phyloP scores from a whole-genome alignment of 2,113 vertebrate genomes.

The Daubentonia madagascariensis region DNA sequence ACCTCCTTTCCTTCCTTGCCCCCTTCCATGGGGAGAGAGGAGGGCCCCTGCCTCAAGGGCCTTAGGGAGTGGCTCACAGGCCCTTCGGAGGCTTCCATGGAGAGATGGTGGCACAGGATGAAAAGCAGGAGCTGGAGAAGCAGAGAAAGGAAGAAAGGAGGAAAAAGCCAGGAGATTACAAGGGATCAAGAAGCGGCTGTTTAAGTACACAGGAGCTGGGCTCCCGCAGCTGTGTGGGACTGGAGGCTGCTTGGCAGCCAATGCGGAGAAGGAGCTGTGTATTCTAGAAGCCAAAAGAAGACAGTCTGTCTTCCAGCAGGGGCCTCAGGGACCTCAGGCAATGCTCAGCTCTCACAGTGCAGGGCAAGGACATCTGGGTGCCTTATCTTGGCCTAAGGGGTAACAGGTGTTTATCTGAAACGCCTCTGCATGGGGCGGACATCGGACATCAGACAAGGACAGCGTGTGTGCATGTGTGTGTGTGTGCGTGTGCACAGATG shows the following conservation, averaged over 20 bases:
- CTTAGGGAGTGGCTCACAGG: background rate
- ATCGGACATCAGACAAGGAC: background rate
- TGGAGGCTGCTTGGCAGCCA: background rate
- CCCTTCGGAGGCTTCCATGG: background rate
- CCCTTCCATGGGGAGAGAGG: background rate
- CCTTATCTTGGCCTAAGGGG: background rate
- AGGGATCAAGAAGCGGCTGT: conserved; percentile 56
- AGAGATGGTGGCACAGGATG: background rate
- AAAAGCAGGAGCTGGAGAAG: background rate
- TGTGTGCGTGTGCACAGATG: background rate
- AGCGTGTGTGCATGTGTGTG: background rate
- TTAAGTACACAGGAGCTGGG: background rate
- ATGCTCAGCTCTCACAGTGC: background rate
- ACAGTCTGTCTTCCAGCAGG: background rate
- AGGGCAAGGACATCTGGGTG: background rate
- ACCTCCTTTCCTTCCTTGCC: background rate
- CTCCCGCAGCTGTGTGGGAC: background rate
- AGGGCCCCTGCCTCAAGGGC: background rate
- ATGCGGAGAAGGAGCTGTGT: background rate
- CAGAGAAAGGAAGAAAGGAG: background rate
- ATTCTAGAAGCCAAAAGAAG: background rate
- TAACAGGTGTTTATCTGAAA: background rate
- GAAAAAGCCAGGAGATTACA: conserved; percentile 32
- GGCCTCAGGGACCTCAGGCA: background rate
- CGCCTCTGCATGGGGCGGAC: background rate